These are phyloP conservation scores for Sinodicranocentrus sp. DNA, from an alignment of 2,888 invertebrate species.

Conservation along the genomic window DNA sequence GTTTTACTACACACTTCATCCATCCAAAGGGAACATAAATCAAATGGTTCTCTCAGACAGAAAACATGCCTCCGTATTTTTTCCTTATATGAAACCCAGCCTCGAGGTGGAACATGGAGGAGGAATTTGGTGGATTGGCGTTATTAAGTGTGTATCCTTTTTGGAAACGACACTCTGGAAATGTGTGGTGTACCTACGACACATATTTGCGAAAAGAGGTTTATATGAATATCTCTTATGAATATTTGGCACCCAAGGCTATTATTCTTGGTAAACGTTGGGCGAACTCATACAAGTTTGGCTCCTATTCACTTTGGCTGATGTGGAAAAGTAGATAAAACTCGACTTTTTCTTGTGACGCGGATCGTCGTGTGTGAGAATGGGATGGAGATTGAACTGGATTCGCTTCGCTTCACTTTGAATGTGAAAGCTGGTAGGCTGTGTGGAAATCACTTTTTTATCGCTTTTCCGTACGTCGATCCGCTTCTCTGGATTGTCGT, in stretches of 20 bases:
- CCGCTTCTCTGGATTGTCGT: not conserved
- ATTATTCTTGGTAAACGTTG: slow-evolving; percentile 56
- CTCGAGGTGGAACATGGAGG: too few species aligned
- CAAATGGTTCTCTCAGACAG: slow-evolving; percentile 32
- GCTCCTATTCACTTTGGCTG: slow-evolving; percentile 20
- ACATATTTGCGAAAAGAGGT: too few species aligned
- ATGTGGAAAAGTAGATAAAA: slow-evolving; percentile 48
- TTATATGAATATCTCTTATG: too few species aligned
- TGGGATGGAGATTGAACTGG: slow-evolving; percentile 16
- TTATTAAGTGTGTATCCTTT: slow-evolving; percentile 26
- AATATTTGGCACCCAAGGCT: slow-evolving; percentile 56
- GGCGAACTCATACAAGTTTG: slow-evolving; percentile 27
- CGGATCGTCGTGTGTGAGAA: slow-evolving; percentile 5
- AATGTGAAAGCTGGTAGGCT: slow-evolving; percentile 18
- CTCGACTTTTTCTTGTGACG: not conserved
- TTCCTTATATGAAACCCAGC: not conserved
- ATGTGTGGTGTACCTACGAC: too few species aligned
- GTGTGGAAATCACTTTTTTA: slow-evolving; percentile 54
- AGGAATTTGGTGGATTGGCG: slow-evolving; percentile 20
- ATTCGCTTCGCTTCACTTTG: not conserved
- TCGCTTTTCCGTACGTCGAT: slow-evolving; percentile 10
- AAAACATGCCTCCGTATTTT: slow-evolving; percentile 24
- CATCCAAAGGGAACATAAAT: slow-evolving; percentile 59
- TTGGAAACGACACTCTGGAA: not conserved
- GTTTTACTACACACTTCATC: slow-evolving; percentile 55